phyloP scores from a whole-genome alignment of 2,113 vertebrate genomes.

The Rhinolophus ferrumequinum region DNA sequence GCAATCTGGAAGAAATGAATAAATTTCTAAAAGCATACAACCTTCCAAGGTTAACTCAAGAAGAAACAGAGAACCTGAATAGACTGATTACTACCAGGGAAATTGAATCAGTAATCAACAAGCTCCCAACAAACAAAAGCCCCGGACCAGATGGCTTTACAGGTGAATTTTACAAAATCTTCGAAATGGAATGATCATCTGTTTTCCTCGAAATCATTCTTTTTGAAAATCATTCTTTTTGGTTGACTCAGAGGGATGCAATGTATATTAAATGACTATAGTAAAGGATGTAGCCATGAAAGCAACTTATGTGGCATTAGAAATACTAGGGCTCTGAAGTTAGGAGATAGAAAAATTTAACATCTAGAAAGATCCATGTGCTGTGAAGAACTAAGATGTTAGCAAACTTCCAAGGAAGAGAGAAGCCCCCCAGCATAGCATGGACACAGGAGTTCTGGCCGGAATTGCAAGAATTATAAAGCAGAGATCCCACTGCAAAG shows the following conservation, averaged over 20 bases:
- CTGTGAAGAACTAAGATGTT: background rate
- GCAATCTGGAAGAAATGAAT: no score
- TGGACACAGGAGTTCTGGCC: background rate
- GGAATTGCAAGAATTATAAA: background rate
- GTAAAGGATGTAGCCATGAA: background rate
- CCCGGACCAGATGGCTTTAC: no score
- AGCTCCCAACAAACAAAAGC: no score
- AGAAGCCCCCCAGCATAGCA: background rate
- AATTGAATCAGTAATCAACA: no score
- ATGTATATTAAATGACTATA: background rate
- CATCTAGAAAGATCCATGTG: background rate
- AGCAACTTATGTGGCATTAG: background rate
- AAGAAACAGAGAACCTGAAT: no score
- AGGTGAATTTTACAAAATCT: no score
- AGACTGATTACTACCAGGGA: no score
- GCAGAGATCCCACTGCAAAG: no score
- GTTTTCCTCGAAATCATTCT: no score
- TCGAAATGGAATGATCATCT: no score
- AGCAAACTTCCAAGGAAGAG: background rate
- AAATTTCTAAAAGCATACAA: no score
- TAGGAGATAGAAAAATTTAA: background rate
- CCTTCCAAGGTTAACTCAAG: no score
- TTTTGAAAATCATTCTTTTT: background rate
- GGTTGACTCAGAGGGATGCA: background rate
- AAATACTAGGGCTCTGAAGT: background rate